Evolutionary conservation across 2,888 invertebrate genomes (phyloP).

Genomic region (Ischnura elegans): DNA sequence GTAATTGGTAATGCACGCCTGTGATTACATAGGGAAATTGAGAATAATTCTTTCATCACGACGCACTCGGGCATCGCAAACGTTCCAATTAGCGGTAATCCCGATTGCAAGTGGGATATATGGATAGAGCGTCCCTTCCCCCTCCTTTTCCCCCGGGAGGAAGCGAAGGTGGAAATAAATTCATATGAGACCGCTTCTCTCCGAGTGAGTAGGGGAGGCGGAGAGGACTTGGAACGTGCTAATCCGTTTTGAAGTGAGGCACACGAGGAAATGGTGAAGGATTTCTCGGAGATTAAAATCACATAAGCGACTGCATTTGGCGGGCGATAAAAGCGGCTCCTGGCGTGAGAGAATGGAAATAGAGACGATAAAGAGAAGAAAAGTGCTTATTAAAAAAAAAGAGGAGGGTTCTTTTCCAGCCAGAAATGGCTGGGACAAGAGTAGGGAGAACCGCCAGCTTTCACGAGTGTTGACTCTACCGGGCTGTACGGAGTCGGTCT

Average conservation of each 20-base stretch:
- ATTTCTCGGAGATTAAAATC: slow-evolving; percentile 60
- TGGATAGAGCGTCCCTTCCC: background rate
- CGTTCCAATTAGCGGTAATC: slow-evolving; percentile 34
- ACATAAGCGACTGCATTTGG: slow-evolving; percentile 60
- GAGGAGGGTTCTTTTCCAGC: too few species aligned
- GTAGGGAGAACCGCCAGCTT: too few species aligned
- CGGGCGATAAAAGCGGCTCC: background rate
- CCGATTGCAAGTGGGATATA: background rate
- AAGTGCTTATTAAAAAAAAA: slow-evolving; percentile 49
- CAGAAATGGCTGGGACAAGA: too few species aligned
- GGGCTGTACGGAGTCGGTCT: too few species aligned
- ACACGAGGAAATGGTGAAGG: slow-evolving; percentile 39
- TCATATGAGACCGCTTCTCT: background rate
- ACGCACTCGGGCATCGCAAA: background rate
- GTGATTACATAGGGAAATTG: background rate
- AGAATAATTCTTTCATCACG: background rate
- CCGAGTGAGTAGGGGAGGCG: background rate
- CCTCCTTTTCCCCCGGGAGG: background rate
- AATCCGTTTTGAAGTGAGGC: slow-evolving; percentile 43
- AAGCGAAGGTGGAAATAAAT: slow-evolving; percentile 5
- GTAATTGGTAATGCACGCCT: background rate
- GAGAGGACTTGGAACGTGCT: background rate
- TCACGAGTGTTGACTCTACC: too few species aligned
- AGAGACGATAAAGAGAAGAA: slow-evolving; percentile 11
- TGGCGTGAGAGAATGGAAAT: background rate